Conservation (phyloP, 2,113 vertebrate genomes). For the Tachycineta bicolor region DNA sequence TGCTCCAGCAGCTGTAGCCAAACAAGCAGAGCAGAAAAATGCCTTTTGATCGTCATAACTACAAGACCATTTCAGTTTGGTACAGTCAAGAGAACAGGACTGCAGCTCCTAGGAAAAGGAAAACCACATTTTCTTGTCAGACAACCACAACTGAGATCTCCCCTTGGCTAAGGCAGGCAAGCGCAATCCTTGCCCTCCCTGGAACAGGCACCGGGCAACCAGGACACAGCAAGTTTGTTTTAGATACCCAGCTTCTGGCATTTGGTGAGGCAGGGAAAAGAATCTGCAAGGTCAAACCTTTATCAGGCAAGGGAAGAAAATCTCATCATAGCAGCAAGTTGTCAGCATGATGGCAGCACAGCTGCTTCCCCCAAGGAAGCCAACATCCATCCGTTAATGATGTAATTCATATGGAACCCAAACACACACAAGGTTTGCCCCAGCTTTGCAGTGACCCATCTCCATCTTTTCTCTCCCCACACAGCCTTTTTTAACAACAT, state of each 20-base stretch:
- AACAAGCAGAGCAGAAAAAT: conserved; percentile 23
- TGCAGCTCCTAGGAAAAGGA: not conserved
- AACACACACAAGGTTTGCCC: not conserved
- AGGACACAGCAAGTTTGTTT: not conserved
- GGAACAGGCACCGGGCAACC: rapidly evolving
- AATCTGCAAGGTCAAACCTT: not conserved
- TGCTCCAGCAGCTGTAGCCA: not conserved
- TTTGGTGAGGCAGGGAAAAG: not conserved
- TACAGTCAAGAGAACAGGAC: not conserved
- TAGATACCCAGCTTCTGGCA: not conserved
- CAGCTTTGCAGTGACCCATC: not conserved
- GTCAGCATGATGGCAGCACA: not conserved
- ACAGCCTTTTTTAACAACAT: not conserved
- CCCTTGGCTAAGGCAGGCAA: not conserved
- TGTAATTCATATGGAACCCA: not conserved
- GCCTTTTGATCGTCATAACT: not conserved
- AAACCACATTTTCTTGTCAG: conserved; percentile 47
- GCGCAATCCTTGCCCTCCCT: rapidly evolving
- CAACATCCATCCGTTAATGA: rapidly evolving
- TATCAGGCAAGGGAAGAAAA: not conserved
- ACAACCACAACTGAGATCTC: not conserved
- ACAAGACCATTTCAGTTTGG: not conserved
- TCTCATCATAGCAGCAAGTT: rapidly evolving
- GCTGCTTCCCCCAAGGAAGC: not conserved
- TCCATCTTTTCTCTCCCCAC: not conserved